Base-by-base conservation (phyloP, 1,140 invertebrate genomes). In the Prorops nasuta region DNA sequence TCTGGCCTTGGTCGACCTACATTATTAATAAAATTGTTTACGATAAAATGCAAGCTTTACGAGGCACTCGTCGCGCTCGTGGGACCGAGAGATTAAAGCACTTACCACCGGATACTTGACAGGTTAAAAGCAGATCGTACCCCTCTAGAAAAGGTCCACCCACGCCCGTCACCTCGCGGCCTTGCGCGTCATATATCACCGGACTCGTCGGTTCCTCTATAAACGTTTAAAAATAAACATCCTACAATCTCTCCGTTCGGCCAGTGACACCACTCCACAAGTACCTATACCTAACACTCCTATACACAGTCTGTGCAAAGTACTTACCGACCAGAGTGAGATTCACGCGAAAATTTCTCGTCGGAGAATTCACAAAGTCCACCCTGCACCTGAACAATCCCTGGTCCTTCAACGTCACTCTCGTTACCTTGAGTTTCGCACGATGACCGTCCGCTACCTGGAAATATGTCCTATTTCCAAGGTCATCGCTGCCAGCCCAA, bases 121-220 rank as follows among this genome's bases (percentile, higher is more conserved):
- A 94, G 51, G 86, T 87, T 17, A 94, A 79, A 50, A 86, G 83
- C 6, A 93, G 79, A 63, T 87, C 84, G 60, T 88, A 86, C 36
- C 88, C 90, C 77, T 93, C 90, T 49, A 88, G 80, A 72, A 91
- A 92, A 18, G 90, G 91, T 32, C 91, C 90, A 1, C 88, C 88
- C 15, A 86, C 74, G 35, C 84, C 83, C 39, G 81, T 79, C 44
- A 93, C 84, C 69, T 90, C 85, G 62, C 84, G 82, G 39, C 90
- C 90, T 72, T 90, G 84, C 18, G 85, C 84, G 69, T 92, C 88
- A 66, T 90, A 89, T 70, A 94, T 89, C 65, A 86, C 80, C 14
- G 89, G 88, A 41, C 81, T 81, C 51, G 86, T 86, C 22, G 90
- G 89, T 24, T 87, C 85, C 64, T 89, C 90, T 92, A 77, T 28